These are phyloP conservation scores for Antechinus stuartii DNA, from an alignment of 2,113 vertebrate genomes.

Conservation along the genomic window DNA sequence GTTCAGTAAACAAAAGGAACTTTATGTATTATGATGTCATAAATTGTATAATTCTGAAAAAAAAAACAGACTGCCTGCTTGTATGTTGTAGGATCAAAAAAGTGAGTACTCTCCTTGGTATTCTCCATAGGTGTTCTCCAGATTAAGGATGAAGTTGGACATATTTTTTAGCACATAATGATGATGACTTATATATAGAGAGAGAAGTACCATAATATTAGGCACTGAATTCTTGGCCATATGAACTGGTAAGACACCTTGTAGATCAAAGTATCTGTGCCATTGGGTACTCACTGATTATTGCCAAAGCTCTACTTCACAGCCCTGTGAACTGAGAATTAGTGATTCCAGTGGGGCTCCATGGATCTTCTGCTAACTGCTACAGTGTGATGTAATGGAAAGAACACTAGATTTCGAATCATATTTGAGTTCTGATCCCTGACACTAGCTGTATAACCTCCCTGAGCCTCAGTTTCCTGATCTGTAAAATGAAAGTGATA, in stretches of 20 bases:
- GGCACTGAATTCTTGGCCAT: background rate
- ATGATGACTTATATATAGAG: background rate
- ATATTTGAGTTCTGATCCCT: background rate
- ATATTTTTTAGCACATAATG: background rate
- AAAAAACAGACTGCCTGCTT: slow-evolving; percentile 7
- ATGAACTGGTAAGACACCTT: background rate
- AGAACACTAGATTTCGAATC: background rate
- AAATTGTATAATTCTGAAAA: slow-evolving; percentile 68
- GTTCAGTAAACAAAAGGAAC: slow-evolving; percentile 39
- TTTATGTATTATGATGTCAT: slow-evolving; percentile 71
- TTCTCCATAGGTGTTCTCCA: background rate
- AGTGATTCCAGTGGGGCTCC: background rate
- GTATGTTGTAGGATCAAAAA: slow-evolving; percentile 57
- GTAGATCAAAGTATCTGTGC: background rate
- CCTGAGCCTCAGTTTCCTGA: background rate
- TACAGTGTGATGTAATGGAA: background rate
- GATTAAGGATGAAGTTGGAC: background rate
- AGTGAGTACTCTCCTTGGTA: slow-evolving; percentile 65
- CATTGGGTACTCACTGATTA: background rate
- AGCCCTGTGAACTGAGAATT: background rate
- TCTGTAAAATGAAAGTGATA: background rate
- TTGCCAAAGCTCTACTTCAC: background rate
- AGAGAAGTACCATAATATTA: slow-evolving; percentile 10
- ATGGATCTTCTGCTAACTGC: background rate
- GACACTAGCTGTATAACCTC: background rate